Base-by-base conservation (phyloP, 2,113 vertebrate species). In the Macrotis lagotis region DNA sequence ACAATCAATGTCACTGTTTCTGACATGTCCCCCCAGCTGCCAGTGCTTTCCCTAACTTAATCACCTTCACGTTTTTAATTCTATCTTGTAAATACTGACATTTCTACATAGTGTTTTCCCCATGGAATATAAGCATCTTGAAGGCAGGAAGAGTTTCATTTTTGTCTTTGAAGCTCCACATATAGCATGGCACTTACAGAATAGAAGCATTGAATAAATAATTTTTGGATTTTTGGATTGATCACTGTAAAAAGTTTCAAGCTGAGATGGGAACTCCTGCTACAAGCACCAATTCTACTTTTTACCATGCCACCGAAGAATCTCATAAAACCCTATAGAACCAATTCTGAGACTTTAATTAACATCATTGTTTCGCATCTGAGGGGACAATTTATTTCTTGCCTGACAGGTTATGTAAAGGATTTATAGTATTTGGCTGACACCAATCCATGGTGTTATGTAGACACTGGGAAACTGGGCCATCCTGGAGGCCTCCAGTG, bases 361-460 rank as follows among this genome's bases (percentile, higher is more conserved):
- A 83, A 83, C n/a, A 44, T n/a, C 66, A 83, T 83, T 44, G n/a
- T 83, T 44, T n/a, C 97, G 98, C 97, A 97, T 97, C 96, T 96
- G 94, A 91, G 94, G 91, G 92, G 96, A 97, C 97, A 96, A 97
- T 98, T 98, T 97, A 97, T 98, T 98, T 91, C 66, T 83, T 97
- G 97, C 96, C 97, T 97, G 95, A 96, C 97, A 97, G 94, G 97
- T 97, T 98, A 97, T 97, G 95, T 97, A 96, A 98, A 96, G 95
- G 97, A 97, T 98, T 98, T 97, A 97, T 96, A 96, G 97, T 95
- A 97, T 97, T 96, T 96, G 97, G 91, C 66, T 44, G 94, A 94
- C 91, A 50, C 93, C 97, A 96, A 94, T 44, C 44, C 97, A 94
- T 96, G 90, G 16, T 92, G 95, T 74, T 96, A 44, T 83, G n/a